Base-by-base conservation (phyloP, 1,140 invertebrate species). In the Drosophila willistoni region DNA sequence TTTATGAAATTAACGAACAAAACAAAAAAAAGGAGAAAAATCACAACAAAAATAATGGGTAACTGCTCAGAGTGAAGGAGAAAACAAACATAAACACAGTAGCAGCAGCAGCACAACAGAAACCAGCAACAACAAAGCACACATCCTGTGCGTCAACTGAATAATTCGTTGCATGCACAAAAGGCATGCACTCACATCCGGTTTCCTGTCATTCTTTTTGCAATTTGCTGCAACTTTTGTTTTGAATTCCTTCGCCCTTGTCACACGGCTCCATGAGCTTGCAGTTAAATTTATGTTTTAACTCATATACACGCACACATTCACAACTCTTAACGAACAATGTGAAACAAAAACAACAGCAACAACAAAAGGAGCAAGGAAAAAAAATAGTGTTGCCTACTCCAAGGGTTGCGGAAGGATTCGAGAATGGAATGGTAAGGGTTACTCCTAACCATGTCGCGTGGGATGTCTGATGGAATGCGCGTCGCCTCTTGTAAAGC, bases 101-200 rank as follows among this genome's bases (percentile, higher is more conserved):
- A 44, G 56, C 59, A 33, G 59, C 64, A 62, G 25, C 59, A 74
- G 33, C 19, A 44, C 19, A 36, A 47, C 19, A 44, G 10, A 60
- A 61, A 70, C 19, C 77, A 85, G 63, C 71, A 86, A 79, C 83
- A 86, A 71, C 83, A 86, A 87, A 86, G 84, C 84, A 87, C 84
- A 87, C 84, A 87, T 87, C 84, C 84, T 83, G 84, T 78, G 78
- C 89, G 84, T 87, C 84, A 87, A 87, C 84, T 89, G 84, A 89
- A 89, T 89, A 87, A 86, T 87, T 89, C 81, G 85, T 90, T 89
- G 80, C 81, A 90, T 90, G 85, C 84, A 89, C 84, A 89, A 89
- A 89, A 89, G 83, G 80, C 84, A 86, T 86, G 83, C 83, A 89
- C 80, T 87, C 83, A 89, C 84, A 89, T 89, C 84, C 84, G 85